These are phyloP conservation scores for Sphenopsis melanotis DNA, from an alignment of 2,797 vertebrate genomes.

Conservation along the genomic window DNA sequence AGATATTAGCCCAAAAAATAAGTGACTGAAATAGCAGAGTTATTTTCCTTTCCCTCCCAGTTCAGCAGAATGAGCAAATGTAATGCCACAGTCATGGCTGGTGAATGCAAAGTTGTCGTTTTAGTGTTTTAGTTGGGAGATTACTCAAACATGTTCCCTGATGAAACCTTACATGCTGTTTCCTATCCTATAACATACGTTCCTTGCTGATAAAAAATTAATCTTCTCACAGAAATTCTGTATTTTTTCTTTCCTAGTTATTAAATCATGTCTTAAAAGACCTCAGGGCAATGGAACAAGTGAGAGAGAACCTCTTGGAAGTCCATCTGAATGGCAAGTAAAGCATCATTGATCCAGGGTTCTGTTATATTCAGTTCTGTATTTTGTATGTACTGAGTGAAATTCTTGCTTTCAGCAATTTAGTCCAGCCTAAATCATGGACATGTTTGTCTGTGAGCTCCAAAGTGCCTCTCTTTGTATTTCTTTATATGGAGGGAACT, in stretches of 20 bases:
- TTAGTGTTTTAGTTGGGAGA: not conserved
- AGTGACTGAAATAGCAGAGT: not conserved
- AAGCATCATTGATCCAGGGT: not conserved
- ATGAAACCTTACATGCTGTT: not conserved
- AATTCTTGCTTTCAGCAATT: not conserved
- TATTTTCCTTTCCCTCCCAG: not conserved
- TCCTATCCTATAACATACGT: fast-evolving
- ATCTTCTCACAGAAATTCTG: not conserved
- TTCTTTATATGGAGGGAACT: fast-evolving
- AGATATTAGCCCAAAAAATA: not conserved
- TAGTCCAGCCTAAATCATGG: not conserved
- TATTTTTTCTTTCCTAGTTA: conserved; percentile 71
- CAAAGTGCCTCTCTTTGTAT: not conserved
- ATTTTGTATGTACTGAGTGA: not conserved
- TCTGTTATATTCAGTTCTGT: fast-evolving
- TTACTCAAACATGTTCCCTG: not conserved
- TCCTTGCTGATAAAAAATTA: not conserved
- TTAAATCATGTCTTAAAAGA: conserved; percentile 85
- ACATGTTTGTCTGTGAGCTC: not conserved
- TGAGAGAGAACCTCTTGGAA: conserved; percentile 83
- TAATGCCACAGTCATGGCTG: not conserved
- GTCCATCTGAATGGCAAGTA: conserved; percentile 89
- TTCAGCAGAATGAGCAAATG: not conserved
- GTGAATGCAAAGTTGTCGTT: not conserved
- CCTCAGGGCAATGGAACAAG: conserved; percentile 77